Evolutionary conservation across 2,888 invertebrate species (phyloP), one percentile per base, ranked within the genome.

Genomic region (Epinotia ramella): DNA sequence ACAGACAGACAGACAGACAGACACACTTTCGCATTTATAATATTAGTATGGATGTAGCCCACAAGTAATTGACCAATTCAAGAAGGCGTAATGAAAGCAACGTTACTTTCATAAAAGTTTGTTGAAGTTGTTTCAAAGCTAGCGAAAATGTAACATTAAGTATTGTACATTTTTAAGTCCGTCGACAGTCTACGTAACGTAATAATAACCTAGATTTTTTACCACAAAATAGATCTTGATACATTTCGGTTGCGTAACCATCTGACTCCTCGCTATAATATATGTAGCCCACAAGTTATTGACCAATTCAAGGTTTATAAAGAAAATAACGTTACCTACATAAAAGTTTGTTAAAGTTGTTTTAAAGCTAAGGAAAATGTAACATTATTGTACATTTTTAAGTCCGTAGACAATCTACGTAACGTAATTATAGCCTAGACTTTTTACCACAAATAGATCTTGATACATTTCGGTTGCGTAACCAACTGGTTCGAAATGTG

Each of bases 401-500:
- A 33, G 33, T 62, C 62, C 13, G 28, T 60, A 28, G 16, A 62
- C 16, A n/a, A n/a, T 53, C 11, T 24, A 59, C n/a, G 13, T 68
- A 18, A 59, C 57, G 40, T 57, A 68, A 68, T 12, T 20, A 40
- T 44, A 57, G 24, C 60, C 59, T 46, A 46, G 24, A 46, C 24
- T 69, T 69, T 69, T 60, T 40, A 69, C 69, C 69, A 57, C 24
- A 65, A 64, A 33, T 18, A 49, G 46, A 28, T 57, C 56, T 59
- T 18, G 57, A 69, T 69, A 59, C 68, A 46, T 60, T 69, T 69
- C 66, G 66, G 53, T 66, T 66, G 28, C 53, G 66, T 53, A 66
- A 66, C 33, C 49, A 20, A 24, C 28, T 40, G 67, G 18, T 49
- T n/a, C 16, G 13, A 49, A 65, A 57, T 57, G 57, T 57, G 57